phyloP scores from a whole-genome alignment of 35 echinoderm and acorn worm species.

The Lytechinus variegatus region DNA sequence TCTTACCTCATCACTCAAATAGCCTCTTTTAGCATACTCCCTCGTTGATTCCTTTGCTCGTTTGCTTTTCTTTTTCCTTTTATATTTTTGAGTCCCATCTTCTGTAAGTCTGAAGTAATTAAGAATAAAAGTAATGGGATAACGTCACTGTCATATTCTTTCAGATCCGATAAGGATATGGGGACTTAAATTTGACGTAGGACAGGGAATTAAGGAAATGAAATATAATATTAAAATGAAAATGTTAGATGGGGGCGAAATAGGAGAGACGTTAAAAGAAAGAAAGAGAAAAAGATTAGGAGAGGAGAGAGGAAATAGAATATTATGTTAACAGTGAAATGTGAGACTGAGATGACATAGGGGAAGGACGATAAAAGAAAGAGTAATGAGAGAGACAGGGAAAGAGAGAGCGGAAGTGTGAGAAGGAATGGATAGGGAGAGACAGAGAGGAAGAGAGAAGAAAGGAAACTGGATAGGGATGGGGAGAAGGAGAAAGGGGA shows the following conservation, averaged over 20 bases:
- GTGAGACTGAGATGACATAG: background rate
- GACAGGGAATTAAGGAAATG: no score
- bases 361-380: background rate
- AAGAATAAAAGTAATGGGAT: background rate
- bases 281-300: background rate
- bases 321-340: background rate
- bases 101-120: background rate
- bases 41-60: background rate
- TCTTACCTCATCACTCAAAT: constrained; percentile 26
- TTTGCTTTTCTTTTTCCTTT: background rate
- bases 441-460: no score
- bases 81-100: background rate
- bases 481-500: no score
- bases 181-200: no score
- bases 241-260: background rate
- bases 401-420: no score
- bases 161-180: background rate
- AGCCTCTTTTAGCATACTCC: background rate
- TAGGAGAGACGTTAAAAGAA: no score
- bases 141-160: no score
- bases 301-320: background rate
- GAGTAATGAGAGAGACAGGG: background rate
- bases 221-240: background rate
- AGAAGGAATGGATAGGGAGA: no score
- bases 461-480: no score